Conservation (phyloP, 2,113 vertebrate species). For the Bos taurus region ARS-UCD2.0 NC_037346.1:56019001-56019500, state of each 20-base stretch:
- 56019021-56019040: not conserved
- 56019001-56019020: not conserved
- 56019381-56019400: not conserved
- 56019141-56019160: not conserved
- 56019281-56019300: not conserved
- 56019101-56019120: not conserved
- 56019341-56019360: constrained; percentile 32
- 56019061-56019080: not conserved
- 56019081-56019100: not conserved
- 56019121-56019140: not conserved
- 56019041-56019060: not conserved
- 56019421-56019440: not conserved
- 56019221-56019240: not conserved
- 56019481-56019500: not conserved
- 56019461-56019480: not conserved
- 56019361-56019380: constrained; percentile 11
- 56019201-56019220: not conserved
- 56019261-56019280: not conserved
- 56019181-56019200: not conserved
- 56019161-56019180: not conserved
- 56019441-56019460: not conserved
- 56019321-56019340: not conserved
- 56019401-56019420: not conserved
- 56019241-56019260: not conserved
- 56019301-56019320: not conserved